Evolutionary conservation across 2,797 vertebrate genomes (phyloP).

Genomic region (Coccyzus lansbergi): DNA sequence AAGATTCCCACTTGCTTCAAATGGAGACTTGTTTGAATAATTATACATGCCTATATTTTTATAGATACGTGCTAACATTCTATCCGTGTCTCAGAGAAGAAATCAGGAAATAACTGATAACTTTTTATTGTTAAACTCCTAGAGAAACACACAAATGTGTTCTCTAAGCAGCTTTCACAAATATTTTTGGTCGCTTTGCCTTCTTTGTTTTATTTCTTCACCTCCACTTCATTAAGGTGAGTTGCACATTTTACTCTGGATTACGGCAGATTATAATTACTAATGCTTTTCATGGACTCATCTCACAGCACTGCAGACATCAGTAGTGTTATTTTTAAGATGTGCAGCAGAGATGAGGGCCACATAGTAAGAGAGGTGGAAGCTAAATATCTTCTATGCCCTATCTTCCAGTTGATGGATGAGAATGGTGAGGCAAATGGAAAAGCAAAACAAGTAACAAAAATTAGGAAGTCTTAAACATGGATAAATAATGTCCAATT

Average conservation of each 20-base stretch:
- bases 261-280: neutral
- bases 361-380: neutral
- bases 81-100: neutral
- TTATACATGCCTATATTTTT: fast-evolving
- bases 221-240: neutral
- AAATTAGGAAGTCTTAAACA: neutral
- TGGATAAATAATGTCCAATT: neutral
- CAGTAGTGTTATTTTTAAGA: neutral
- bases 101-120: neutral
- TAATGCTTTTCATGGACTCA: neutral
- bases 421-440: neutral
- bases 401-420: neutral
- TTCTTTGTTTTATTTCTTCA: neutral
- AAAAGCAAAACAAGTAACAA: neutral
- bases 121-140: neutral
- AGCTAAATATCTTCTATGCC: neutral
- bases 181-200: neutral
- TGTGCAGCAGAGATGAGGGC: neutral
- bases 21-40: neutral
- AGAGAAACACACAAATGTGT: neutral
- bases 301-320: no score
- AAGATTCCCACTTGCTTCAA: neutral
- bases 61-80: neutral
- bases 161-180: neutral
- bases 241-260: neutral